phyloP scores from a whole-genome alignment of 1,140 invertebrate genomes.

The Laodelphax striatellus region DNA sequence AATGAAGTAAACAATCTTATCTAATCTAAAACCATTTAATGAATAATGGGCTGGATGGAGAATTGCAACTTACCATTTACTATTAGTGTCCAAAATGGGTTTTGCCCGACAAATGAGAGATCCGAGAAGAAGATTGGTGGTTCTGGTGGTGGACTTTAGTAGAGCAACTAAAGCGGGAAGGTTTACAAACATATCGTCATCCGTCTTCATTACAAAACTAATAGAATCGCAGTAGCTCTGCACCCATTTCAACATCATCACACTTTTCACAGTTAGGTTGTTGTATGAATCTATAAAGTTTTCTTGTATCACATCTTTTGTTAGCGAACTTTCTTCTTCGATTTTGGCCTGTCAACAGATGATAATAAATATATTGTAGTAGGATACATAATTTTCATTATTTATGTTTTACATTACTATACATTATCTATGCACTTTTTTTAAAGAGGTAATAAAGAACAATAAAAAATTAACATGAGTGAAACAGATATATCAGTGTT shows the following conservation, averaged over 20 bases:
- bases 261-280: conserved; percentile 83
- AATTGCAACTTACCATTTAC: conserved; percentile 30
- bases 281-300: conserved; percentile 82
- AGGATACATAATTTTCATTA: too few species aligned
- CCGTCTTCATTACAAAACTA: conserved; percentile 66
- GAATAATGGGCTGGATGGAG: too few species aligned
- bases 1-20: too few species aligned
- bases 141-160: conserved; percentile 34
- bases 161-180: conserved; percentile 62
- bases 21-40: too few species aligned
- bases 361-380: too few species aligned
- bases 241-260: conserved; percentile 76
- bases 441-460: too few species aligned
- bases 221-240: conserved; percentile 46
- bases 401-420: too few species aligned
- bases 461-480: too few species aligned
- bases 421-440: too few species aligned
- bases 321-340: conserved; percentile 45
- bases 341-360: conserved; percentile 36
- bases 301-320: conserved; percentile 83
- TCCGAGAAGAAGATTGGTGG: conserved; percentile 26
- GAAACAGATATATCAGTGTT: too few species aligned
- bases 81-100: conserved; percentile 29
- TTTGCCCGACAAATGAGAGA: conserved; percentile 30
- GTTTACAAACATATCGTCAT: conserved; percentile 78